phyloP scores from a whole-genome alignment of 2,797 vertebrate species.

The Diplodus puntazzo region DNA sequence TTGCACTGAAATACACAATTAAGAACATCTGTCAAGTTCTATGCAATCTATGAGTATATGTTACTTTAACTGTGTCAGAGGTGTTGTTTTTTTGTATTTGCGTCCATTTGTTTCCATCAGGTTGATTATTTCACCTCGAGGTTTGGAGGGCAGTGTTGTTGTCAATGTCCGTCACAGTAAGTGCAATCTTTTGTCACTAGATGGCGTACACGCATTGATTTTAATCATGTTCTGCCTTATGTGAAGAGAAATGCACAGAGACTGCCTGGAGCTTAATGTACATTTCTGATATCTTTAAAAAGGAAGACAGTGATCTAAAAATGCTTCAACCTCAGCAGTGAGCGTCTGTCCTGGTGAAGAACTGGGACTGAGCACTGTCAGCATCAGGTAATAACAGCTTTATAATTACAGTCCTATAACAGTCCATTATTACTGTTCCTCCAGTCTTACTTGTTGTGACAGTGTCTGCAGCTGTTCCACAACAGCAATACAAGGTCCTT shows the following conservation, averaged over 20 bases:
- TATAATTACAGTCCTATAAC: not conserved
- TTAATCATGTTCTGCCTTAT: not conserved
- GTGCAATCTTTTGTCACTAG: constrained; percentile 61
- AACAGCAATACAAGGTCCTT: not conserved
- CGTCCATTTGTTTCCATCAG: not conserved
- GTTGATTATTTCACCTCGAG: not conserved
- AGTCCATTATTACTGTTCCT: not conserved
- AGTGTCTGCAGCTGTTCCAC: not conserved
- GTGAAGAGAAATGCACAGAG: not conserved
- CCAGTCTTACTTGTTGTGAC: not conserved
- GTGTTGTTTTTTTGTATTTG: not conserved
- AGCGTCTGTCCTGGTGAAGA: not conserved
- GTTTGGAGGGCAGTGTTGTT: no score
- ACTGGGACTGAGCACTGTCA: not conserved
- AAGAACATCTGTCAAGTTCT: not conserved
- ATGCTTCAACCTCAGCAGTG: not conserved
- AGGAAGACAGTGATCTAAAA: not conserved
- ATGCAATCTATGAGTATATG: not conserved
- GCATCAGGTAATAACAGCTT: not conserved
- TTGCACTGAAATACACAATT: not conserved
- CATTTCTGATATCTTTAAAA: not conserved
- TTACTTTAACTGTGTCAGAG: no score
- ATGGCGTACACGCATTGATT: constrained; percentile 46
- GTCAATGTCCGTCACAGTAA: not conserved
- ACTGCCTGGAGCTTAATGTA: not conserved